Base-by-base conservation (phyloP, 2,888 invertebrate species). In the Scaptomyza tumidula region DNA sequence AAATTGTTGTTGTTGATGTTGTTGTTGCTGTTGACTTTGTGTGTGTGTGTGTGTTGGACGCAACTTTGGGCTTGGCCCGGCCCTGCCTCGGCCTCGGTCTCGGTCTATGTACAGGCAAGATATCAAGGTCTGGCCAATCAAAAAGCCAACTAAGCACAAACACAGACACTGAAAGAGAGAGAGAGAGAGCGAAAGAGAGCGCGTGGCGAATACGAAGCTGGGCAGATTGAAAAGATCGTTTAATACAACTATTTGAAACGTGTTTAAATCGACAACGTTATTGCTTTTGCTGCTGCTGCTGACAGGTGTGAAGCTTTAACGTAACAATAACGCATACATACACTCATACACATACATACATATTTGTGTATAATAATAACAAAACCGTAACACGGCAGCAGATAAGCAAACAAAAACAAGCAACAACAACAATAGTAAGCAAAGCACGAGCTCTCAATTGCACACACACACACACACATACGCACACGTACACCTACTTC, bases 101-200 rank as follows among this genome's bases (percentile, higher is more conserved):
- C 69, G 62, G 76, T 58, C 76, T 76, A 78, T 75, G 65, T 75
- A 72, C 59, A 58, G 63, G 56, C 52, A 43, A 44, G 73, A 62
- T 84, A 84, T 84, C 85, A 84, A 84, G 80, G 83, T 84, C 84
- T 85, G 85, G 86, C 85, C 85, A 85, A 85, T 85, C 85, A 85
- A 86, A 85, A 85, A 84, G 86, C 76, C 76, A 78, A 62, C 69
- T 55, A 80, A 71, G 65, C 74, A 52, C 44, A 55, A 54, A 57
- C 69, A 71, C 53, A 57, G 46, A 63, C 46, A 46, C 53, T 52
- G 35, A 56, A 48, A 39, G n/a, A 6, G 41, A 55, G 6, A 65
- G 24, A 19, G 27, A 16, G 31, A 10, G 45, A 27, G 45, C 7
- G 44, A 45, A 9, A n/a, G 7, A 24, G 13, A 24, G 24, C 5